These are phyloP conservation scores for Rhopilema esculentum DNA, from an alignment of 30 jellyfish, hydroid and myxozoan species.

Conservation along the genomic window DNA sequence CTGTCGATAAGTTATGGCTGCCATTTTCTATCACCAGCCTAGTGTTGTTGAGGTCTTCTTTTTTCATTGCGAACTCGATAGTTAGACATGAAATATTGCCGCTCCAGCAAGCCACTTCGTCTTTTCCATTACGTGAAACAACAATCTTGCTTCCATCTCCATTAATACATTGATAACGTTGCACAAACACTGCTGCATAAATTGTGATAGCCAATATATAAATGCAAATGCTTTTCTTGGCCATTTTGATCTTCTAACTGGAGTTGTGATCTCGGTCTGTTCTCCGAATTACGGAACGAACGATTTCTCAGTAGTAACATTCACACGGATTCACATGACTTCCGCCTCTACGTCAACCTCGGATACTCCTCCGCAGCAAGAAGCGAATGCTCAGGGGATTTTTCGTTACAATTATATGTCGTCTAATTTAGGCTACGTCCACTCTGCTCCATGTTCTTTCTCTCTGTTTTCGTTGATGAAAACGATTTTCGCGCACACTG, in stretches of 20 bases:
- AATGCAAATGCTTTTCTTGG: neutral
- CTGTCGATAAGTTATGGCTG: conserved; percentile 23
- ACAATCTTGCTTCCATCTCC: neutral
- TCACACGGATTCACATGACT: too few species aligned
- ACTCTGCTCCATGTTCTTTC: too few species aligned
- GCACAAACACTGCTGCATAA: neutral
- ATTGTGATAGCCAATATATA: neutral
- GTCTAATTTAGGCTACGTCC: too few species aligned
- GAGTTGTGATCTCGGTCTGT: too few species aligned
- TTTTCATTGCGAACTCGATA: conserved; percentile 55
- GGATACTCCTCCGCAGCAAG: too few species aligned
- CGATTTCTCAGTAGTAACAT: too few species aligned
- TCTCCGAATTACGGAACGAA: too few species aligned
- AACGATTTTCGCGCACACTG: too few species aligned
- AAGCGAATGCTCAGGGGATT: too few species aligned
- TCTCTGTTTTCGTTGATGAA: too few species aligned
- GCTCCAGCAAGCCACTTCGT: conserved; percentile 52
- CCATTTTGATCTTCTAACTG: neutral
- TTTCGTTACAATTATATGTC: too few species aligned
- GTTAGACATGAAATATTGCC: conserved; percentile 66
- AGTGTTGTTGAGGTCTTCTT: conserved; percentile 31
- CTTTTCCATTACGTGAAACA: conserved; percentile 22
- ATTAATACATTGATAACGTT: neutral
- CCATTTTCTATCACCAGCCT: conserved; percentile 32
- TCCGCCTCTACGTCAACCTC: too few species aligned